Conservation (phyloP, 1,140 invertebrate species). For the Solen grandis region DNA sequence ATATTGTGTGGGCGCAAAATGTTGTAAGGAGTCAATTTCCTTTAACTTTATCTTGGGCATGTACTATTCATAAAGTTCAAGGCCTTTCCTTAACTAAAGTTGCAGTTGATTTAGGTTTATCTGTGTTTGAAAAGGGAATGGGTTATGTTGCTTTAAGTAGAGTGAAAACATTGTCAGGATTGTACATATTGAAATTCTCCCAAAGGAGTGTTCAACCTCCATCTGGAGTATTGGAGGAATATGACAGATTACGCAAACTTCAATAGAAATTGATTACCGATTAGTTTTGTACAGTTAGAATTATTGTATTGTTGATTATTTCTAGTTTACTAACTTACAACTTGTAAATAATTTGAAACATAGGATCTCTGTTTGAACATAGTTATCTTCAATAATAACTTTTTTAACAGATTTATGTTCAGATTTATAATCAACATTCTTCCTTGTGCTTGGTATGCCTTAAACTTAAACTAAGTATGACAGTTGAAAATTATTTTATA, state of each 20-base stretch:
- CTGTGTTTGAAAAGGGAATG: conserved; percentile 30
- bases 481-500: too few relatives aligned
- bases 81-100: conserved; percentile 19
- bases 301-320: background rate
- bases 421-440: too few relatives aligned
- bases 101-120: conserved; percentile 1
- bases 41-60: conserved; percentile 30
- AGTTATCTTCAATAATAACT: background rate
- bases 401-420: background rate
- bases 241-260: background rate
- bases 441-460: too few relatives aligned
- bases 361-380: background rate
- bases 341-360: background rate
- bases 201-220: background rate
- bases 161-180: conserved; percentile 1
- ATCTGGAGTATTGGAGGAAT: conserved; percentile 2
- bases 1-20: background rate
- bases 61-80: conserved; percentile 54
- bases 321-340: background rate
- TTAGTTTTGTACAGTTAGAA: too few relatives aligned
- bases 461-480: too few relatives aligned
- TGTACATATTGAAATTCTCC: background rate
- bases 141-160: conserved; percentile 30
- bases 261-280: background rate
- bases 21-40: conserved; percentile 46